Evolutionary conservation across 2,888 invertebrate species (phyloP).

Genomic region (Nomada flava): DNA sequence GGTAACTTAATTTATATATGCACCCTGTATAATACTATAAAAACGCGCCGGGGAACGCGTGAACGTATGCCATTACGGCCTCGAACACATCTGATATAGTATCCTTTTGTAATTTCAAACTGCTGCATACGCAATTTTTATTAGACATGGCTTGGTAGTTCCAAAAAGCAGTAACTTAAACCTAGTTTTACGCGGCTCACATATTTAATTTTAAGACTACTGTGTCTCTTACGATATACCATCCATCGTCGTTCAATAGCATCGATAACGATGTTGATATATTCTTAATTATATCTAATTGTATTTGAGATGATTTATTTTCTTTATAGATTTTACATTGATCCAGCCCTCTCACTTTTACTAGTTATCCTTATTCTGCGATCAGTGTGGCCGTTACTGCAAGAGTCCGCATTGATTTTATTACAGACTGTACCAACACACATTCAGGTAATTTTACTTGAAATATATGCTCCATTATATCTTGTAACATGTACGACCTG

Average conservation of each 20-base stretch:
- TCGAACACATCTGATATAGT: no score
- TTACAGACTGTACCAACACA: constrained; percentile 99
- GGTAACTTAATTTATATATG: constrained; percentile 74
- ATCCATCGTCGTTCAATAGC: background rate
- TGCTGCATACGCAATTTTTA: no score
- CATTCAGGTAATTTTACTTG: constrained; percentile 88
- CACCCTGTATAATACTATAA: background rate
- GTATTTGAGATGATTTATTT: constrained; percentile 13
- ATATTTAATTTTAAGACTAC: no score
- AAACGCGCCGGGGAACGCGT: no score
- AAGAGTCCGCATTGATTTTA: constrained; percentile 97
- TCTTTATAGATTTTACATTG: constrained; percentile 90
- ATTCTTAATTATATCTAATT: background rate
- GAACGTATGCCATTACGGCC: background rate
- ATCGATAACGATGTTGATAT: background rate
- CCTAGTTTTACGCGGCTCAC: no score
- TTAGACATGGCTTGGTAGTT: no score
- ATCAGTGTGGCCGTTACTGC: constrained; percentile 96
- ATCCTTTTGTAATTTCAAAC: no score
- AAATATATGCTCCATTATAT: no score
- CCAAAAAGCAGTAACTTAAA: no score
- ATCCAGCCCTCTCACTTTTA: constrained; percentile 96
- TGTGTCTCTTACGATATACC: no score
- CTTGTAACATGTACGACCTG: no score
- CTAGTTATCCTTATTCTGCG: constrained; percentile 94